A percentile compares a stretch with the other conserved stretches of the same genome.
phyloP scores from a whole-genome alignment of 1,140 invertebrate species.

The Tachypleus tridentatus region DNA sequence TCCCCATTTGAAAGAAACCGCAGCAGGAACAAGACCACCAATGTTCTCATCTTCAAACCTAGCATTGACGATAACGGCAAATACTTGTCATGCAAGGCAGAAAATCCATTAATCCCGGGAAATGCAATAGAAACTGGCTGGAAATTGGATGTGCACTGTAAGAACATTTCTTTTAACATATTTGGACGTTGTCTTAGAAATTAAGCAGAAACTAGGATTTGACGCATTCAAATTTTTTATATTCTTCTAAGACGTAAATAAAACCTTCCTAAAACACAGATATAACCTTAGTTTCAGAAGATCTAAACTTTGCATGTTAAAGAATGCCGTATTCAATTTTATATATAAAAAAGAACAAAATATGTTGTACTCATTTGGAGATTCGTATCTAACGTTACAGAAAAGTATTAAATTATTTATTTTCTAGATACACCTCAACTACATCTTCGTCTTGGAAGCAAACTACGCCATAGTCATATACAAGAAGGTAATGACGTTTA shows the following conservation, averaged over 20 bases:
- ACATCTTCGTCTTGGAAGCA: conserved; percentile 50
- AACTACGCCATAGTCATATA: conserved; percentile 55
- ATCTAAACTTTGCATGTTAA: no score
- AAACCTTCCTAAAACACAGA: no score
- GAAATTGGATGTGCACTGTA: conserved; percentile 75
- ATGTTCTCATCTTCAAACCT: conserved; percentile 34
- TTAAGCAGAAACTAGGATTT: no score
- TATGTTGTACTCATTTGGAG: no score
- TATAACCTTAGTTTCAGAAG: no score
- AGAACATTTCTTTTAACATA: conserved; percentile 29
- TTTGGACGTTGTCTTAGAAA: not conserved
- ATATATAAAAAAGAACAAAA: no score
- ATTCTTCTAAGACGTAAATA: no score
- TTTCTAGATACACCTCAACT: conserved; percentile 68
- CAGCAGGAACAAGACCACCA: conserved; percentile 20
- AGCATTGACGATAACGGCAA: conserved; percentile 67
- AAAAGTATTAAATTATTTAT: conserved; percentile 10
- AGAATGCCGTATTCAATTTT: no score
- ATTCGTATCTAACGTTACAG: no score
- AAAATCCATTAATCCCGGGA: conserved; percentile 50
- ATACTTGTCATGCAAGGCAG: conserved; percentile 64
- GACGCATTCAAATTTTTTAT: no score
- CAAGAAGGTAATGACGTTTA: conserved; percentile 66
- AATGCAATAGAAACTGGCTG: conserved; percentile 62
- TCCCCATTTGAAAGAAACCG: conserved; percentile 20